Conservation (phyloP, 2,888 invertebrate species). For the Nemotelus pantherinus region DNA sequence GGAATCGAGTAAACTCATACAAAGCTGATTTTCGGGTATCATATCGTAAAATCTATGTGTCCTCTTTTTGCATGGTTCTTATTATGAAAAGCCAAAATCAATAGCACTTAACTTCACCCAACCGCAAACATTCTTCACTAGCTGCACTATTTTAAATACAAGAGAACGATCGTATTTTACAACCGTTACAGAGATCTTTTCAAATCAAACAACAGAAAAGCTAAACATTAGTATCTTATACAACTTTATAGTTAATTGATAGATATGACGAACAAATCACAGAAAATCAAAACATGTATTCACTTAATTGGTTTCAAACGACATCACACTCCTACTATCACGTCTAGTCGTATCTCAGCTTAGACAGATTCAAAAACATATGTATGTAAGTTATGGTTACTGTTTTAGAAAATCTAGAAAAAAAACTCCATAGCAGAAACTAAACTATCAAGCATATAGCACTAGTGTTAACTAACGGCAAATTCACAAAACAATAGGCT, state of each 20-base stretch:
- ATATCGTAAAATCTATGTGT: too few relatives aligned
- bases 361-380: slow-evolving; percentile 2
- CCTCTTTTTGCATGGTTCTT: not conserved
- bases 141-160: slow-evolving; percentile 18
- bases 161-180: slow-evolving; percentile 22
- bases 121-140: slow-evolving; percentile 14
- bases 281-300: slow-evolving; percentile 17
- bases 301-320: slow-evolving; percentile 37
- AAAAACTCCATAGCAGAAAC: not conserved
- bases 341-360: not conserved
- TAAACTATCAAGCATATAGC: not conserved
- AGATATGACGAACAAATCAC: slow-evolving; percentile 5
- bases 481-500: not conserved
- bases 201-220: not conserved
- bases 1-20: too few relatives aligned
- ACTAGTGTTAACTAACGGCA: not conserved
- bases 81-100: slow-evolving; percentile 2
- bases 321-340: slow-evolving; percentile 7
- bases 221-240: too few relatives aligned
- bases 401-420: not conserved
- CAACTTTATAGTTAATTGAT: not conserved
- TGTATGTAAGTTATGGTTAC: slow-evolving; percentile 8
- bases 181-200: not conserved
- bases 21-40: too few relatives aligned
- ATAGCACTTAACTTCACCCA: slow-evolving; percentile 12